A percentile compares a stretch with the other conserved stretches of the same genome.
These are phyloP conservation scores for Dolichopus griseipennis DNA, from an alignment of 2,888 invertebrate species.

Conservation along the genomic window DNA sequence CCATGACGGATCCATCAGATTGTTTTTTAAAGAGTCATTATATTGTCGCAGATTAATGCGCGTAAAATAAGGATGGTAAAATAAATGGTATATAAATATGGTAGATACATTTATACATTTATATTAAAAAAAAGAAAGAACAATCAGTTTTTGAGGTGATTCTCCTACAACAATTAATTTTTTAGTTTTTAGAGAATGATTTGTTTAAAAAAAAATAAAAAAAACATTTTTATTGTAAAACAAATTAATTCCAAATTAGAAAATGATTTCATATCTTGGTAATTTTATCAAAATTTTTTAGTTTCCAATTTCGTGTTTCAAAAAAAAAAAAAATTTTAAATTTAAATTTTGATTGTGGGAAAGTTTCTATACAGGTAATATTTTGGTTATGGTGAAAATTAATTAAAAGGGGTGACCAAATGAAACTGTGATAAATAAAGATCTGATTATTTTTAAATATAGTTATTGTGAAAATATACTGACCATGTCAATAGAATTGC, in stretches of 20 bases:
- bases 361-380: too few relatives aligned
- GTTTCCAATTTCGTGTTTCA: too few relatives aligned
- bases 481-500: too few relatives aligned
- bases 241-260: slow-evolving; percentile 2
- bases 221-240: neutral
- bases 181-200: neutral
- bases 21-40: neutral
- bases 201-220: too few relatives aligned
- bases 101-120: neutral
- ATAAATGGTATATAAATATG: neutral
- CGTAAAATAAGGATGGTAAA: neutral
- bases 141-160: neutral
- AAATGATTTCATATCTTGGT: neutral
- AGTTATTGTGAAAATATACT: too few relatives aligned
- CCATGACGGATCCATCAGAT: neutral
- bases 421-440: too few relatives aligned
- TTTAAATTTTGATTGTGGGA: too few relatives aligned
- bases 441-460: too few relatives aligned
- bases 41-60: slow-evolving; percentile 1
- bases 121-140: neutral
- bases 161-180: neutral
- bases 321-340: too few relatives aligned
- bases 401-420: too few relatives aligned
- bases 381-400: too few relatives aligned
- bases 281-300: too few relatives aligned